Base-by-base conservation (phyloP, 1,140 invertebrate genomes). In the Zaprionus capensis region DNA sequence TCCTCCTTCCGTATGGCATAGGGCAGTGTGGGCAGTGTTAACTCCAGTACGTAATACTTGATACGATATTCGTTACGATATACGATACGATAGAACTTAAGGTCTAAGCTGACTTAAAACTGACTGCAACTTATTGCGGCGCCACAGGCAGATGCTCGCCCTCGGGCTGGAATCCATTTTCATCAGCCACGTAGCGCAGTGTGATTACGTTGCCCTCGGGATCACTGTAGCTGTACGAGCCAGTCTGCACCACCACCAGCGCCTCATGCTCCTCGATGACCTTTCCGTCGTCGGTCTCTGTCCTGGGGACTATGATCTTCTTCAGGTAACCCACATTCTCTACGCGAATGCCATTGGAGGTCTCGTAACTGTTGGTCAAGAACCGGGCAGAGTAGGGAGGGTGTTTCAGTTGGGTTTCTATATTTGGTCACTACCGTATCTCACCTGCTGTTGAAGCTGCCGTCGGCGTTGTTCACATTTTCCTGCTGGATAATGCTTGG, bases 101-200 rank as follows among this genome's bases (percentile, higher is more conserved):
- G 28, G 64, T 58, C 56, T 57, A 49, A n/a, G 14, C 26, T 62
- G 51, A 73, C 70, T 77, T 73, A 77, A 24, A 26, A 26, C 53
- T 24, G 46, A 76, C 31, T 73, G 73, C 49, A 72, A 3, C n/a
- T 64, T 93, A 92, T 82, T 78, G 94, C 93, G 79, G 93, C 91
- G 63, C 95, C 94, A 75, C 95, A 93, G 96, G 96, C 34, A 96
- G 90, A 93, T 96, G 95, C 51, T 94, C 95, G 2, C 92, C 92
- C 55, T 92, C 76, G 7, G 92, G 92, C 70, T 92, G 92, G 80
- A 93, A 93, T 31, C 96, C 96, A 78, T 96, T 96, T 83, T 97
- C 96, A 82, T 97, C 96, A 61, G 96, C 96, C 34, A 95, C 95
- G 83, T 97, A 97, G 5, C 94, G 94, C 14, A 97, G 91, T 2